phyloP scores from a whole-genome alignment of 2,797 vertebrate species.

The Anguilla pacifica region DNA sequence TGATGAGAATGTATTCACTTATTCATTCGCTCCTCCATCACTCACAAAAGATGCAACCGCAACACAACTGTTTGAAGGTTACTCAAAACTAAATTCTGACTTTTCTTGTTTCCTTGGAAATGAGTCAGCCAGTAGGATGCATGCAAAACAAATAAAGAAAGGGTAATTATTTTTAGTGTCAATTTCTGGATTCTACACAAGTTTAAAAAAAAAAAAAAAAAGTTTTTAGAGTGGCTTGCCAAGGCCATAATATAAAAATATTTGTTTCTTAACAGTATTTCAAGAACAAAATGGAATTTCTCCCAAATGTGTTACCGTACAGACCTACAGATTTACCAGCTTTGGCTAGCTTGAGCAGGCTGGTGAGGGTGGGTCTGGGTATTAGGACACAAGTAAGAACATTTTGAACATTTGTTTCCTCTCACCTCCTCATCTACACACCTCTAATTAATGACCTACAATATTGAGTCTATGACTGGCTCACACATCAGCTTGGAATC shows the following conservation, averaged over 20 bases:
- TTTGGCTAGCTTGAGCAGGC: neutral
- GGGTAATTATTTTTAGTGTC: no score
- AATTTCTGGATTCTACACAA: no score
- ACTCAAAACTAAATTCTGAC: neutral
- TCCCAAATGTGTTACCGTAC: neutral
- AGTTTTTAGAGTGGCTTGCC: no score
- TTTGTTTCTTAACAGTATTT: no score
- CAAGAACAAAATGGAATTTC: neutral
- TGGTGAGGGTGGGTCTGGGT: neutral
- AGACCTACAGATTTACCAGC: neutral
- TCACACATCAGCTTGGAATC: neutral
- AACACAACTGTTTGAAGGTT: neutral
- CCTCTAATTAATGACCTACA: no score
- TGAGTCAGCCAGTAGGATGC: neutral
- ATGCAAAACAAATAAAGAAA: no score
- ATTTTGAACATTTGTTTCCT: no score
- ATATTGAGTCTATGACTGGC: neutral
- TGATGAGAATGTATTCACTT: constrained; percentile 12
- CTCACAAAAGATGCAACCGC: neutral
- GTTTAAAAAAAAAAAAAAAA: no score
- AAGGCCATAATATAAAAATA: no score
- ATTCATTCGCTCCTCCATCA: neutral
- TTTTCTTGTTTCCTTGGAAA: neutral
- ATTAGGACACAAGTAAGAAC: neutral
- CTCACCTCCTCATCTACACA: neutral